phyloP scores from a whole-genome alignment of 2,113 vertebrate species.

The Corythornis cristatus region DNA sequence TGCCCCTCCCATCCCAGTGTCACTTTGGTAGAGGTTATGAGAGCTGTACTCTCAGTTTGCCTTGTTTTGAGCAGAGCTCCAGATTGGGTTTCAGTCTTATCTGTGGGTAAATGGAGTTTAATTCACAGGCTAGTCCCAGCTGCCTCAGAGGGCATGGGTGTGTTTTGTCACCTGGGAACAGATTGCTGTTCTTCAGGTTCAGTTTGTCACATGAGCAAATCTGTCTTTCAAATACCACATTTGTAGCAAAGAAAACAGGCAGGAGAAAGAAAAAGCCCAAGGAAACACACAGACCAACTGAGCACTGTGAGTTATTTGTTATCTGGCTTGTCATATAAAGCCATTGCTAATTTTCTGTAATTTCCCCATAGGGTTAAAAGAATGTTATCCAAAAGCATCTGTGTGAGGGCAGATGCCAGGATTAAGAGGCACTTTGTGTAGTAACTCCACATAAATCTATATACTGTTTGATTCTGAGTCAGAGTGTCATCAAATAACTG shows the following conservation, averaged over 20 bases:
- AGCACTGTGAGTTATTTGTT: neutral
- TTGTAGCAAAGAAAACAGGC: neutral
- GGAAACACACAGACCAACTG: neutral
- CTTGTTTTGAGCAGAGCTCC: neutral
- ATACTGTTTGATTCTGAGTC: neutral
- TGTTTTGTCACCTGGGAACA: neutral
- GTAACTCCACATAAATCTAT: neutral
- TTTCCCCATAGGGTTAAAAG: constrained; percentile 23
- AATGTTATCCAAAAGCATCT: neutral
- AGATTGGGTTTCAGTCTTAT: constrained; percentile 9
- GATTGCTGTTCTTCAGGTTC: neutral
- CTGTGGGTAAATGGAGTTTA: neutral
- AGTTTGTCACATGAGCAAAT: neutral
- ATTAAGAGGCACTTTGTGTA: neutral
- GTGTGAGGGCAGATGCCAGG: neutral
- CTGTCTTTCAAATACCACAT: neutral
- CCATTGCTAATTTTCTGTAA: neutral
- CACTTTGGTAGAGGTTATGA: neutral
- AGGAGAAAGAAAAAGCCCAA: neutral
- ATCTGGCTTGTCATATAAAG: neutral
- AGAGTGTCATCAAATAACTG: neutral
- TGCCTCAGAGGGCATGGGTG: accelerated
- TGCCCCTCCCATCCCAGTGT: neutral
- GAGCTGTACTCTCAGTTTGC: neutral
- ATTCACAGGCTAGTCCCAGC: neutral